Evolutionary conservation across 2,797 vertebrate species (phyloP), one percentile per base, ranked within the genome.

Genomic region (Lepus townsendii): DNA sequence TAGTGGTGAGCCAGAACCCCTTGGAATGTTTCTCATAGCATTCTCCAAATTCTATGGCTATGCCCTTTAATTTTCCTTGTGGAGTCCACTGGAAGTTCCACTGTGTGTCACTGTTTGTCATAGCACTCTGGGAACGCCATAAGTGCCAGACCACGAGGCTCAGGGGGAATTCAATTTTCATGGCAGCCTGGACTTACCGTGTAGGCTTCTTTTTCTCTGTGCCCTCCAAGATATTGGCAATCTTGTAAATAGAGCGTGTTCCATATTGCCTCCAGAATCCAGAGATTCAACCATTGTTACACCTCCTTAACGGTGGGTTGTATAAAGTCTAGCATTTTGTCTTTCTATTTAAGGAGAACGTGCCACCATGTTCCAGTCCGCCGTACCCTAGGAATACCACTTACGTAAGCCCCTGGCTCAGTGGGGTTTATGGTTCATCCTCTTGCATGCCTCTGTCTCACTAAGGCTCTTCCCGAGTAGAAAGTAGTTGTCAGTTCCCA

Each of bases 401-500:
- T 73, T 66, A 75, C 12, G 19, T 9, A 78, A 24, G 32, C 7
- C 8, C 17, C 20, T 60, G 71, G 54, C 42, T 90, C 47, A 14
- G 2, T 62, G 22, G 35, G 52, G 27, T 65, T 79, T 93, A 5
- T 79, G 32, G 71, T 96, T 86, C 35, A 78, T 52, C 35, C 76
- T 75, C 35, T 14, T 50, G 30, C 16, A 16, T 77, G 42, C 32
- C 20, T 32, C 0, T 50, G 14, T 22, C 54, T 84, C 71, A 69
- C 32, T 30, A 30, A 82, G 63, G 5, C 30, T 72, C 20, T 86
- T 83, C 10, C 47, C 68, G 38, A 78, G 50, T 73, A 90, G 77
- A 86, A 88, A 79, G 52, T 50, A 38, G 12, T 94, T 88, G 60
- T 80, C 57, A 65, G 83, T 89, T 92, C 54, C 80, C 11, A 57